Evolutionary conservation across 2,113 vertebrate species (phyloP).

Genomic region (Plectropomus leopardus): DNA sequence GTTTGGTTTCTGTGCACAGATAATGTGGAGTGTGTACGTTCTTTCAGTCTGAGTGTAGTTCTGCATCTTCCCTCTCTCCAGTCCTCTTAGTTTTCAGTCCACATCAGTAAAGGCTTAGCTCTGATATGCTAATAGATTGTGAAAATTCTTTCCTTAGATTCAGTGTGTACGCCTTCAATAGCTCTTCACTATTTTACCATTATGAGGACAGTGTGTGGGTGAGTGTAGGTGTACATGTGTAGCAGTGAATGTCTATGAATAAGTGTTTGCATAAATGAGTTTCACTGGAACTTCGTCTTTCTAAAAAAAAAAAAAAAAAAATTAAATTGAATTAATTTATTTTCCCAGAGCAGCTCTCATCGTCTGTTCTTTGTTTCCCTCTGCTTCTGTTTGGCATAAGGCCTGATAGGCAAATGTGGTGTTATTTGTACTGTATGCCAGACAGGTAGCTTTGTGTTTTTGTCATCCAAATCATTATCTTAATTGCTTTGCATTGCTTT

Average conservation of each 20-base stretch:
- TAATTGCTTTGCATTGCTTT: constrained; percentile 67
- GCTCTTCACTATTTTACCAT: constrained; percentile 17
- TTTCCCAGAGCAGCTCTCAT: constrained; percentile 30
- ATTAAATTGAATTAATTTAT: constrained; percentile 29
- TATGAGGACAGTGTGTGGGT: constrained; percentile 31
- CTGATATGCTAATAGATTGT: constrained; percentile 43
- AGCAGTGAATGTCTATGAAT: constrained; percentile 28
- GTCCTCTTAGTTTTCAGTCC: constrained; percentile 25
- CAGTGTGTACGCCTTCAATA: neutral
- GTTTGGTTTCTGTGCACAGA: neutral
- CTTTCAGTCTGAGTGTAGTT: neutral
- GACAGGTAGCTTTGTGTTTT: constrained; percentile 58
- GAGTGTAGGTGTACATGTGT: constrained; percentile 19
- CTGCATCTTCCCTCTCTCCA: neutral
- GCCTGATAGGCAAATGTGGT: constrained; percentile 44
- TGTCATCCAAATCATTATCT: constrained; percentile 67
- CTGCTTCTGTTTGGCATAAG: constrained; percentile 22
- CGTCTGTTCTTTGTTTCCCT: constrained; percentile 35
- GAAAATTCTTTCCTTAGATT: constrained; percentile 21
- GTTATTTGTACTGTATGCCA: constrained; percentile 41
- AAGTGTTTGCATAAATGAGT: constrained; percentile 47
- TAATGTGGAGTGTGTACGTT: neutral
- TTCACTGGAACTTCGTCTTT: constrained; percentile 25
- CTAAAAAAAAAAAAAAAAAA: too few relatives aligned
- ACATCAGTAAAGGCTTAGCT: constrained; percentile 13